phyloP scores from a whole-genome alignment of 2,797 vertebrate species.

The Kryptolebias ocellatus region DNA sequence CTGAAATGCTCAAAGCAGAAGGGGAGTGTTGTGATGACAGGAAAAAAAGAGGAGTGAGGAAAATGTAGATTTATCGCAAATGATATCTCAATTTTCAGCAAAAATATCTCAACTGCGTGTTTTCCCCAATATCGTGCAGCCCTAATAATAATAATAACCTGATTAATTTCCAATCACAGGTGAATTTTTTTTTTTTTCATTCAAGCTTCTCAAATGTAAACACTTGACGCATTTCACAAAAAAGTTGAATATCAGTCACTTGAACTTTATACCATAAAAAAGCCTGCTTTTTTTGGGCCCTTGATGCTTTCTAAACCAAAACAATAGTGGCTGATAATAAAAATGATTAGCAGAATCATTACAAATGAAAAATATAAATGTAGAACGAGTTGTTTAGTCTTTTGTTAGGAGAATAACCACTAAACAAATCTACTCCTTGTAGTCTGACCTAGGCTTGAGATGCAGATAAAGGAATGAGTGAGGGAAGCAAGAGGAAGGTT shows the following conservation, averaged over 20 bases:
- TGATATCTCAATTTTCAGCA: too few species aligned
- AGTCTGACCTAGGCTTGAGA: slow-evolving; percentile 62
- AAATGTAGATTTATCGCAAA: not conserved
- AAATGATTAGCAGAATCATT: not conserved
- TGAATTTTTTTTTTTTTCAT: not conserved
- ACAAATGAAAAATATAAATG: not conserved
- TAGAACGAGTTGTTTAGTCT: slow-evolving; percentile 5
- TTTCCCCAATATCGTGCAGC: not conserved
- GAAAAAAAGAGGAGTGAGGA: not conserved
- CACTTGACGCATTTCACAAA: not conserved
- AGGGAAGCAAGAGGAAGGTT: slow-evolving; percentile 40
- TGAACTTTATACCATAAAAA: slow-evolving; percentile 1
- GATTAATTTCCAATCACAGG: not conserved
- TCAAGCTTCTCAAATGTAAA: too few species aligned
- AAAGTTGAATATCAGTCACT: too few species aligned
- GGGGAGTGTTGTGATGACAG: too few species aligned
- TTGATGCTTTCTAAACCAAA: slow-evolving; percentile 1
- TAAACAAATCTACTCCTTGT: slow-evolving; percentile 15
- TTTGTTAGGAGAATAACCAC: slow-evolving; percentile 13
- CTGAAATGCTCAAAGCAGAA: not conserved
- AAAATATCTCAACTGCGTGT: not conserved
- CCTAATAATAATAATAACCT: not conserved
- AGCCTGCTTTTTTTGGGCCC: not conserved
- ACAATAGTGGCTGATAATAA: not conserved
- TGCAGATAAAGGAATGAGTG: slow-evolving; percentile 24